Conservation (phyloP, 92 coral and sea anemone genomes). For the Porites evermanni region DNA sequence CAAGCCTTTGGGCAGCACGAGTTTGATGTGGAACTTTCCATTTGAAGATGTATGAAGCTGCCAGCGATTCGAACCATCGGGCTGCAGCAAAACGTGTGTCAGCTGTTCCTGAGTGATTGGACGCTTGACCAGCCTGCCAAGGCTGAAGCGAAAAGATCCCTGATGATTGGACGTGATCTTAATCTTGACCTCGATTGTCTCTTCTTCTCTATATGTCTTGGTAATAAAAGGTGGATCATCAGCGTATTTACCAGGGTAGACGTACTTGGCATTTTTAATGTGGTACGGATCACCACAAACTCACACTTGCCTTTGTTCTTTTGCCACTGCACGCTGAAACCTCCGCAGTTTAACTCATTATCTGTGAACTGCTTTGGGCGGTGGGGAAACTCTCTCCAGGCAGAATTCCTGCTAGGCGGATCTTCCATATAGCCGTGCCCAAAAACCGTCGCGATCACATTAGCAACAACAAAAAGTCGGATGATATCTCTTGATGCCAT, state of each 20-base stretch:
- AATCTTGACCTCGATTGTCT: slow-evolving; percentile 50
- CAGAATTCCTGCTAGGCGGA: slow-evolving; percentile 57
- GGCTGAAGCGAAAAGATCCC: slow-evolving; percentile 82
- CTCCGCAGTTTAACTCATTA: slow-evolving; percentile 71
- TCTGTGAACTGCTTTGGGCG: slow-evolving; percentile 57
- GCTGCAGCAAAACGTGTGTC: slow-evolving; percentile 58
- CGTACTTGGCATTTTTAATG: slow-evolving; percentile 32
- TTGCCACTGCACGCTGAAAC: slow-evolving; percentile 51
- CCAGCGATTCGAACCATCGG: slow-evolving; percentile 59
- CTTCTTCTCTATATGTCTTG: slow-evolving; percentile 66
- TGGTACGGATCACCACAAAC: slow-evolving; percentile 74
- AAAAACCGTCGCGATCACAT: slow-evolving; percentile 15
- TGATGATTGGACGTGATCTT: slow-evolving; percentile 84
- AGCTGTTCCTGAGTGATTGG: slow-evolving; percentile 87
- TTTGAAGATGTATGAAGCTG: slow-evolving; percentile 38
- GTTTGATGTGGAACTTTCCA: slow-evolving; percentile 55
- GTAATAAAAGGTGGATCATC: slow-evolving; percentile 55
- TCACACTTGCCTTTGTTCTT: slow-evolving; percentile 67
- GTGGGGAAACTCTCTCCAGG: slow-evolving; percentile 10
- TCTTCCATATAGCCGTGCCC: slow-evolving; percentile 52
- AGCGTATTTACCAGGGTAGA: slow-evolving; percentile 63
- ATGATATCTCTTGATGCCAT: slow-evolving; percentile 3
- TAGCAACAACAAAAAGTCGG: slow-evolving; percentile 11
- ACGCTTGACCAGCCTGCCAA: slow-evolving; percentile 70
- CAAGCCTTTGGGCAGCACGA: slow-evolving; percentile 76